Evolutionary conservation across 2,797 vertebrate genomes (phyloP), one percentile per base, ranked within the genome.

Genomic region (Hippocampus kuda): DNA sequence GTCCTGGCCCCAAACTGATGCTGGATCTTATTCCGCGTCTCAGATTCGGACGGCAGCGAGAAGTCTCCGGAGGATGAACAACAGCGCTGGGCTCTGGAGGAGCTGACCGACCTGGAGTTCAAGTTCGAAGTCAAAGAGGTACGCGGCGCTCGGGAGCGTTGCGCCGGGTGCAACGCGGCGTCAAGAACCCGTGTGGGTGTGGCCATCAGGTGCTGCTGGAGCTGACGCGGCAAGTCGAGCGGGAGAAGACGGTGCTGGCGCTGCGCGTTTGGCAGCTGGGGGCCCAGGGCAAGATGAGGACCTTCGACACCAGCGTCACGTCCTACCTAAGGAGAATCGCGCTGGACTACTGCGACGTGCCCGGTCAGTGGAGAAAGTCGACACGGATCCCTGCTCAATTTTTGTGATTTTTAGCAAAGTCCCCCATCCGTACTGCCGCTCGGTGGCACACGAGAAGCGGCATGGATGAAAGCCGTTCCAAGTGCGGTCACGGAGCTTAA

Each of bases 51-150:
- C 11, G 83, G 85, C 77, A 93, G 92, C 66, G 94, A 94, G 84
- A 84, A 46, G 66, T 86, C 87, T 1, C 42, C 69, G 0, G 86
- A 90, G 16, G 89, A 91, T 13, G 89, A 89, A 0, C 78, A 69
- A 1, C 48, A 84, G 71, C 75, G 64, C 65, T 68, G 64, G 0
- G 63, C 77, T 16, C n/a, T 65, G 75, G 94, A 96, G 70, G 95
- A 98, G 4, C 90, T 98, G 66, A 92, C 89, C 0, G 90, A 93
- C 73, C 77, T 98, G 66, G 89, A 93, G 34, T 84, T 99, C 75
- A 93, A 93, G 72, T 98, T 99, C 86, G 97, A 98, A 91, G 88
- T 97, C 77, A 94, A 90, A 89, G 92, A 92, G 87, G 97, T 94
- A 75, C 0, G 83, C 24, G 9, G 13, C 5, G 46, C 44, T 10